Conservation (phyloP, 2,888 invertebrate genomes). For the Pseudococcus jackbeardsleyi region DNA sequence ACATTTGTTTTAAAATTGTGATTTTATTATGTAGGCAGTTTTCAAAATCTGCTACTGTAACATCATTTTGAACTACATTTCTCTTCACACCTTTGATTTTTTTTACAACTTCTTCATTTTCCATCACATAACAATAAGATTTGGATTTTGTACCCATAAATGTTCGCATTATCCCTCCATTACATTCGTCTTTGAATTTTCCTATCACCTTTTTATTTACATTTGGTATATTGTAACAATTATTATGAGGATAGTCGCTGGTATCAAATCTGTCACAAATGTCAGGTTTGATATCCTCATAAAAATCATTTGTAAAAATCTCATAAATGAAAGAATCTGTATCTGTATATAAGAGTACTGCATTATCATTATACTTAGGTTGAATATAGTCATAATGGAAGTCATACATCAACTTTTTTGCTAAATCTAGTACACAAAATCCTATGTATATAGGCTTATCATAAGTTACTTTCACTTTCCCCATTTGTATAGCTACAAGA, state of each 20-base stretch:
- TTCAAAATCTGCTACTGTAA: neutral
- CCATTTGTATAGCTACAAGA: no score
- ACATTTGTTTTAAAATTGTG: neutral
- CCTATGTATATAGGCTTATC: neutral
- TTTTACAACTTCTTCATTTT: neutral
- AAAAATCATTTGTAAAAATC: slow-evolving; percentile 17
- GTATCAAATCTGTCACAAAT: no score
- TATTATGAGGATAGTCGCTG: no score
- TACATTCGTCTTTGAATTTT: no score
- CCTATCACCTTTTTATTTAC: no score
- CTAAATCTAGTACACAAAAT: neutral
- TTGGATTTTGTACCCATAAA: no score
- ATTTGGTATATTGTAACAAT: no score
- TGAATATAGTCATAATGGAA: neutral
- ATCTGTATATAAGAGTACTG: neutral
- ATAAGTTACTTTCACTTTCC: no score
- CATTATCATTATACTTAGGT: neutral
- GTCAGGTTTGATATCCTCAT: neutral
- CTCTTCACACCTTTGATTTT: neutral
- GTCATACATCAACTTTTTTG: neutral
- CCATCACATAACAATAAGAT: no score
- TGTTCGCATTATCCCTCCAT: no score
- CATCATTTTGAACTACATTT: neutral
- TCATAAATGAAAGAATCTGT: neutral
- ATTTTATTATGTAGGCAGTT: neutral